Evolutionary conservation across 2,113 vertebrate genomes (phyloP).

Genomic region (Addax nasomaculatus): DNA sequence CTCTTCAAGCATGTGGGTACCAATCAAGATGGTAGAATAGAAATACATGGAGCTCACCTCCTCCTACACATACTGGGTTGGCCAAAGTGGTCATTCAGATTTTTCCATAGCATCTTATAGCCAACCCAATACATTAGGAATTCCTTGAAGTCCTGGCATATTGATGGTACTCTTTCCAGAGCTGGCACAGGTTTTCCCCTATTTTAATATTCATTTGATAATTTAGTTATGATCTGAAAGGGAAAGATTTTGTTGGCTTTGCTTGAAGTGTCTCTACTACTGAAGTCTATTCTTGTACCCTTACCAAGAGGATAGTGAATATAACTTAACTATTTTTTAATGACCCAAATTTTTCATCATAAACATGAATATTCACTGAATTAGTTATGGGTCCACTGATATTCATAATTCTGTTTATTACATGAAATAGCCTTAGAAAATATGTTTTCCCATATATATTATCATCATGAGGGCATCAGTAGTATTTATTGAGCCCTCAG

Average conservation of each 20-base stretch:
- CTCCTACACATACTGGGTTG: neutral
- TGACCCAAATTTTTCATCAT: neutral
- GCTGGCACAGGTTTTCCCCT: neutral
- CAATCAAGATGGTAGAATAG: neutral
- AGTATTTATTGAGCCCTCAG: neutral
- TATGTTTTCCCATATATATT: neutral
- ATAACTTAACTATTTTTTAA: neutral
- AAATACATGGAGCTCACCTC: neutral
- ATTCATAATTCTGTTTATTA: neutral
- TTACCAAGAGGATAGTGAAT: neutral
- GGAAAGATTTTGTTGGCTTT: neutral
- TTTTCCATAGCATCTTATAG: neutral
- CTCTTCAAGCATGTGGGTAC: neutral
- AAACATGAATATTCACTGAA: neutral
- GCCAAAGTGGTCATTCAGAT: neutral
- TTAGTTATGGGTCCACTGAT: neutral
- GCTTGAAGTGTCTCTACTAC: neutral
- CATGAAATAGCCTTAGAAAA: constrained; percentile 1
- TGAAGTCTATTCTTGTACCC: neutral
- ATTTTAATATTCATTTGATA: neutral
- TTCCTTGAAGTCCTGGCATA: neutral
- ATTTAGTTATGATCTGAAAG: neutral
- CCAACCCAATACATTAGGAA: neutral
- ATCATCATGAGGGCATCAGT: neutral
- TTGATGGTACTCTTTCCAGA: neutral